Evolutionary conservation across 2,113 vertebrate species (phyloP).

Genomic region (Maccullochella peelii): DNA sequence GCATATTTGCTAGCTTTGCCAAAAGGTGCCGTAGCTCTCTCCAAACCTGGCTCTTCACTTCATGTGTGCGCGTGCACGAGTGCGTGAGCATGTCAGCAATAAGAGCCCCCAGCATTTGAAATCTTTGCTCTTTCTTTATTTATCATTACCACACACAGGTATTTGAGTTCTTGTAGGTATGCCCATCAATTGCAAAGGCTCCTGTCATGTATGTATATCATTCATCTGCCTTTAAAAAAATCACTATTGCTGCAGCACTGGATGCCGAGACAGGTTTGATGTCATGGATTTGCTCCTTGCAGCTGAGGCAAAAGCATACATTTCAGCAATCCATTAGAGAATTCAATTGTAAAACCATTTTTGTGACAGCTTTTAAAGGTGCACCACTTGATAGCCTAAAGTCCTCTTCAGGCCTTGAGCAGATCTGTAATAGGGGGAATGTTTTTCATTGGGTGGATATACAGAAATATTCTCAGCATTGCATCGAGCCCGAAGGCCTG

Average conservation of each 20-base stretch:
- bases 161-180: conserved; percentile 15
- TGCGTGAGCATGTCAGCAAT: conserved; percentile 9
- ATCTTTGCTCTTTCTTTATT: conserved; percentile 34
- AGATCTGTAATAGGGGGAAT: conserved; percentile 23
- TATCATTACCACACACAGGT: conserved; percentile 37
- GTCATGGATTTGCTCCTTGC: conserved; percentile 30
- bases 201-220: conserved; percentile 47
- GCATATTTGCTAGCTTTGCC: too few relatives aligned
- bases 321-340: conserved; percentile 4
- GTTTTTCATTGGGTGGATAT: conserved; percentile 27
- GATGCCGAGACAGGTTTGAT: conserved; percentile 46
- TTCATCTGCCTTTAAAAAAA: conserved; percentile 50
- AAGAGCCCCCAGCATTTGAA: conserved; percentile 11
- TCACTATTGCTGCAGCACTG: conserved; percentile 34
- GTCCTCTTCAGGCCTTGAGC: conserved; percentile 36
- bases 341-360: conserved; percentile 7
- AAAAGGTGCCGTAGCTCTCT: background rate
- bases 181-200: conserved; percentile 31
- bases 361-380: conserved; percentile 42
- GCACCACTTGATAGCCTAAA: conserved; percentile 28
- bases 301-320: conserved; percentile 12
- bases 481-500: conserved; percentile 43
- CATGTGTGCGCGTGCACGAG: conserved; percentile 16
- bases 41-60: conserved; percentile 32
- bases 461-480: conserved; percentile 44